Evolutionary conservation across 2,797 vertebrate species (phyloP).

Genomic region (Ficedula albicollis): DNA sequence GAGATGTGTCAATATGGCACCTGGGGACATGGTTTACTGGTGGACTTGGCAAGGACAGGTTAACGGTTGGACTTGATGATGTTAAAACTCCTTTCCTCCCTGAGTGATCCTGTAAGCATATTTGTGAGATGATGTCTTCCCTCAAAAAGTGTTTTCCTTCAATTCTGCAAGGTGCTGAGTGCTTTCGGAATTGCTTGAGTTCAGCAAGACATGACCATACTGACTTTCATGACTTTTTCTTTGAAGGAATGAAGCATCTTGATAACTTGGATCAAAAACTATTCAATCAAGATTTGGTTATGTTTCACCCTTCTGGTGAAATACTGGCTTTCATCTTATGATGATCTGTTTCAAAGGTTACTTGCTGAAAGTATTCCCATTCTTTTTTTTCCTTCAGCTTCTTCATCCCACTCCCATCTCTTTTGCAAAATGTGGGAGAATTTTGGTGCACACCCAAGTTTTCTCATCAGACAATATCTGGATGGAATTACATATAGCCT

Average conservation of each 20-base stretch:
- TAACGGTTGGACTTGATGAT: background rate
- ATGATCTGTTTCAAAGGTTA: background rate
- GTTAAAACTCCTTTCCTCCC: background rate
- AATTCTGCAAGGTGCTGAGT: background rate
- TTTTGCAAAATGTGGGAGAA: background rate
- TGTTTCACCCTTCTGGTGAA: background rate
- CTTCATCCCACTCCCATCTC: background rate
- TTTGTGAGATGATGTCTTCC: background rate
- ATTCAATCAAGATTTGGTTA: background rate
- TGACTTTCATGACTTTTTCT: background rate
- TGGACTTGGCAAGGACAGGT: background rate
- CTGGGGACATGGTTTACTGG: background rate
- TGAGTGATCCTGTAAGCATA: background rate
- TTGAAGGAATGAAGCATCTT: background rate
- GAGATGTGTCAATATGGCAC: background rate
- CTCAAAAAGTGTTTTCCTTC: background rate
- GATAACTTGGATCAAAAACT: background rate
- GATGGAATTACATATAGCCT: background rate
- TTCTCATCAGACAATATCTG: constrained; percentile 8
- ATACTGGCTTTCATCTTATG: background rate
- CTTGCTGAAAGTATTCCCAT: background rate
- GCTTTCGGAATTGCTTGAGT: background rate
- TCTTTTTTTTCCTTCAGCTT: background rate
- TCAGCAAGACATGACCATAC: background rate
- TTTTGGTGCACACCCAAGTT: background rate